Evolutionary conservation across 1,140 invertebrate species (phyloP), one percentile per base, ranked within the genome.

Genomic region (Drosophila burlai): DNA sequence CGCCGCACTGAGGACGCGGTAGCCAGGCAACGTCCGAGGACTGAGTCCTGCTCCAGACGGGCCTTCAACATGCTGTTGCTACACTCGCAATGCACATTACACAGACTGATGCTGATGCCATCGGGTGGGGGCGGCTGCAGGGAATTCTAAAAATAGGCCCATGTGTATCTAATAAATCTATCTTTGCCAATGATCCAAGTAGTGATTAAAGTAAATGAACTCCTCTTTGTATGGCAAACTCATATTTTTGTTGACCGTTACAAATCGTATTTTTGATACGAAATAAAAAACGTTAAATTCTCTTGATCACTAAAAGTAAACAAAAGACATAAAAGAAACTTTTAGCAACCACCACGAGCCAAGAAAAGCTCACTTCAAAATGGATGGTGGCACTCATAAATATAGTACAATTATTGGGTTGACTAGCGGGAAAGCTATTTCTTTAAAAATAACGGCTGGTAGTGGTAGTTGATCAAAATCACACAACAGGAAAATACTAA

Each of bases 21-120:
- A 0, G 96, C 94, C 50, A 96, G 93, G 92, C 95, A 97, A 79
- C 96, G 94, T 64, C 96, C 96, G n/a, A 95, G 94, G 92, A 94
- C 67, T 15, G 92, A 80, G 50, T 92, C 89, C 31, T 76, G 57
- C 62, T 87, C 89, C 68, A 92, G 68, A 36, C 76, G 83, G 52
- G 81, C 84, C 77, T 92, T 92, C 36, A 91, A 50, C 91, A 92
- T 92, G 40, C 60, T 46, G 40, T 64, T 16, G 46, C 52, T 49
- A 31, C 77, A 68, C 78, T 40, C 15, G 13, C 40, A 66, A 72
- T 58, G 36, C 45, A 50, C 66, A 55, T 65, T 42, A 24, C 21
- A 16, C 15, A 24, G 13, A 21, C 38, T 61, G 47, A 34, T 47
- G 42, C 57, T 18, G 18, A 31, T 42, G 38, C n/a, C 47, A 45